Percentiles rank a stretch among this genome's conserved stretches.
phyloP scores from a whole-genome alignment of 2,888 invertebrate genomes.

The Baronia brevicornis region DNA sequence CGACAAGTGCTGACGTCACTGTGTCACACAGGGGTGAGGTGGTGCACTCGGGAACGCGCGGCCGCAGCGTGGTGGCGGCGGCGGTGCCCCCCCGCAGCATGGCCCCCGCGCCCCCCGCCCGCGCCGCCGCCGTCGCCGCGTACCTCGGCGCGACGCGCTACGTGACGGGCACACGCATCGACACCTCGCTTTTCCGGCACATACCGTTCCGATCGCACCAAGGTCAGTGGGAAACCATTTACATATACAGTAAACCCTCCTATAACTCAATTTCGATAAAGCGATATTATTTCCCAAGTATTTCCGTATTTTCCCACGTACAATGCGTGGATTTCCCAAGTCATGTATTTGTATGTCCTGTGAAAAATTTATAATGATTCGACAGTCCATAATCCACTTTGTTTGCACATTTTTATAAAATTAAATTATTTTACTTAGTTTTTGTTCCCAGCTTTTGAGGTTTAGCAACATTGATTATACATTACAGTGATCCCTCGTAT shows the following conservation, averaged over 20 bases:
- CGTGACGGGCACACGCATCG: slow-evolving; percentile 79
- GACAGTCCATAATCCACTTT: too few relatives aligned
- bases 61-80: slow-evolving; percentile 19
- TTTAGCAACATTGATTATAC: too few relatives aligned
- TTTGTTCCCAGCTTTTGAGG: too few relatives aligned
- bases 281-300: too few relatives aligned
- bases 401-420: too few relatives aligned
- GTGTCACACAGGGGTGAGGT: slow-evolving; percentile 45
- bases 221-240: slow-evolving; percentile 29
- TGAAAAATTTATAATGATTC: too few relatives aligned
- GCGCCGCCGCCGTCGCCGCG: slow-evolving; percentile 82
- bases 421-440: too few relatives aligned
- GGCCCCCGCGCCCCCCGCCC: slow-evolving; percentile 15
- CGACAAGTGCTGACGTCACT: neutral
- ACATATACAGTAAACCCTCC: neutral
- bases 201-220: slow-evolving; percentile 50
- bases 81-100: slow-evolving; percentile 16
- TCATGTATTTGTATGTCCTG: too few relatives aligned
- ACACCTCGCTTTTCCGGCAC: slow-evolving; percentile 62
- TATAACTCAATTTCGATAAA: too few relatives aligned
- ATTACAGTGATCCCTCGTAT: too few relatives aligned
- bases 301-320: too few relatives aligned
- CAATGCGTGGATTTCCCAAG: too few relatives aligned
- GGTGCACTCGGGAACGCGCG: slow-evolving; percentile 24
- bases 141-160: slow-evolving; percentile 87